Conservation (phyloP, 2,113 vertebrate genomes). For the Plestiodon gilberti region DNA sequence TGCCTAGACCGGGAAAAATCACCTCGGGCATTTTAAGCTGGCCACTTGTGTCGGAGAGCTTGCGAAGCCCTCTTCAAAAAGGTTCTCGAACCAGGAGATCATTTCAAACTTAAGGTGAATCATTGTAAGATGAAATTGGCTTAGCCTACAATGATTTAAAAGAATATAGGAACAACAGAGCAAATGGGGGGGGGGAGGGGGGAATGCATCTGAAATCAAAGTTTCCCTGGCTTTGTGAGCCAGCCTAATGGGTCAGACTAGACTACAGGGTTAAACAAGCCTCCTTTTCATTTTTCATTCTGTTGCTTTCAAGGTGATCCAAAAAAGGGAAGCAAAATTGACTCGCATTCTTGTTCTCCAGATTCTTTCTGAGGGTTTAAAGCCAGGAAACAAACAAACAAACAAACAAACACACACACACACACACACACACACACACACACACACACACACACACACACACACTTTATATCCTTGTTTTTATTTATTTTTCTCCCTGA, state of each 20-base stretch:
- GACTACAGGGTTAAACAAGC: neutral
- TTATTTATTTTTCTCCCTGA: accelerated
- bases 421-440: no score
- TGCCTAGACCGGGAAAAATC: neutral
- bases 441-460: no score
- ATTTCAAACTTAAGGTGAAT: neutral
- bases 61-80: neutral
- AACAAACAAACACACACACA: no score
- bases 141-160: neutral
- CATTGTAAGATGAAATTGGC: neutral
- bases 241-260: accelerated
- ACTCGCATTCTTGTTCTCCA: neutral
- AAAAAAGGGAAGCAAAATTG: neutral
- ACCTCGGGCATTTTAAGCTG: neutral
- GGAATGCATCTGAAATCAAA: accelerated
- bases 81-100: neutral
- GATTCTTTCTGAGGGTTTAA: neutral
- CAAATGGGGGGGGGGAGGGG: neutral
- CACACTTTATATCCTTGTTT: no score
- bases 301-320: neutral
- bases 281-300: neutral
- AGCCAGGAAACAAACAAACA: neutral
- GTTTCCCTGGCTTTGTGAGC: neutral
- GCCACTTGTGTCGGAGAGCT: neutral
- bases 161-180: neutral